Evolutionary conservation across 2,888 invertebrate genomes (phyloP).

Genomic region (Zootermopsis nevadensis): DNA sequence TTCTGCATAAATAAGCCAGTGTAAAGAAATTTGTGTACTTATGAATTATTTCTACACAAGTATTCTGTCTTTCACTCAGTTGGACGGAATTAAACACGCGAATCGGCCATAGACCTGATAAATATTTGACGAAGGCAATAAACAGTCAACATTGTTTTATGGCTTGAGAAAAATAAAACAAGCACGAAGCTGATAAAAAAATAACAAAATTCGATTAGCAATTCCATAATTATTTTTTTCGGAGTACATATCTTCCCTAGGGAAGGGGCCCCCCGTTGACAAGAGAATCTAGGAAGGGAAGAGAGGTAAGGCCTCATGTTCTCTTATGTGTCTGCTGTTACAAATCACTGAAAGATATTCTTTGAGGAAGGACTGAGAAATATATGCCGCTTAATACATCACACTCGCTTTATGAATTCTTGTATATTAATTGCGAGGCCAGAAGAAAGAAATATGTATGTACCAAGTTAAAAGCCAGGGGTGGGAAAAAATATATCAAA

Average conservation of each 20-base stretch:
- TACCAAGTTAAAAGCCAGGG: not conserved
- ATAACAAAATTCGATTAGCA: not conserved
- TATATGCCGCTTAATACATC: not conserved
- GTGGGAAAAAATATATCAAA: not conserved
- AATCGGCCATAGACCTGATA: too few relatives aligned
- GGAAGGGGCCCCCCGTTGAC: not conserved
- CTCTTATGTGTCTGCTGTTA: not conserved
- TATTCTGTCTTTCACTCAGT: too few relatives aligned
- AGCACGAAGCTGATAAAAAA: too few relatives aligned
- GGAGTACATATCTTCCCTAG: not conserved
- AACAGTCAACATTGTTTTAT: too few relatives aligned
- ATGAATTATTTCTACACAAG: too few relatives aligned
- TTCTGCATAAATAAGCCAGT: too few relatives aligned
- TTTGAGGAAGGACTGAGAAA: constrained; percentile 3
- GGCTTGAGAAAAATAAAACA: too few relatives aligned
- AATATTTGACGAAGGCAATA: too few relatives aligned
- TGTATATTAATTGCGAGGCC: not conserved
- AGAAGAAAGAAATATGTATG: not conserved
- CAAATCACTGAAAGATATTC: constrained; percentile 4
- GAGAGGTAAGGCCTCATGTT: not conserved
- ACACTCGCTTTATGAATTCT: constrained; percentile 4
- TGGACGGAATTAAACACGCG: too few relatives aligned
- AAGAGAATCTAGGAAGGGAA: not conserved
- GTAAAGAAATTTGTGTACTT: too few relatives aligned
- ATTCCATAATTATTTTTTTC: not conserved